Evolutionary conservation across 2,113 vertebrate species (phyloP), one percentile per base, ranked within the genome.

Genomic region (Percina caprodes): DNA sequence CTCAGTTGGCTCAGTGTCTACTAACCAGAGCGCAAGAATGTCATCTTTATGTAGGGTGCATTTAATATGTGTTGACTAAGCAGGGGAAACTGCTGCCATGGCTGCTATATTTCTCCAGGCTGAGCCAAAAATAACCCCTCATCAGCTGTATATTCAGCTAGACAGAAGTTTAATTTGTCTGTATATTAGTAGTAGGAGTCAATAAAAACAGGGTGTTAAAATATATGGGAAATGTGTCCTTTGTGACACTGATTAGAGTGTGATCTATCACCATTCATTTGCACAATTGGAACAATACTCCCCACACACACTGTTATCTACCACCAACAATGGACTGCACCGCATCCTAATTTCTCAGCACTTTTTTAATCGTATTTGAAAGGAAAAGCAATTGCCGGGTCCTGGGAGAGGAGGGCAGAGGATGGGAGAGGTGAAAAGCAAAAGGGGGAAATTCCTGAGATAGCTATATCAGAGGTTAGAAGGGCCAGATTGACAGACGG

Each of bases 371-470:
- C 5, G 0, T 33, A 18, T 88, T 69, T 72, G 51, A 78, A 60
- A 63, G 56, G 77, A 88, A 88, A 85, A 80, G 73, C 24, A 8
- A 35, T 45, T 74, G 66, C 59, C 51, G 59, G 62, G 18, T 74
- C 52, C 59, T 23, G 42, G 49, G 62, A 82, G 70, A 65, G 26
- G 51, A 68, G n/a, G 61, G 24, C 61, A 23, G 42, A 66, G 23
- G 62, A 78, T 54, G 26, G 74, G 79, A 84, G 78, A 84, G 58
- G 71, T 45, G 77, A 86, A 55, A 81, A 84, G 80, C 82, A 82
- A 85, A 82, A 86, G 35, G 74, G 91, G 89, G 80, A 92, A 91
- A 95, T 95, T 92, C 93, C 93, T 90, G 54, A 93, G 86, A 94
- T 94, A 73, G 80, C 74, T 92, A 35, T 90, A 89, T 90, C 83